Base-by-base conservation (phyloP, 2,888 invertebrate genomes). In the Caradrina kadenii region DNA sequence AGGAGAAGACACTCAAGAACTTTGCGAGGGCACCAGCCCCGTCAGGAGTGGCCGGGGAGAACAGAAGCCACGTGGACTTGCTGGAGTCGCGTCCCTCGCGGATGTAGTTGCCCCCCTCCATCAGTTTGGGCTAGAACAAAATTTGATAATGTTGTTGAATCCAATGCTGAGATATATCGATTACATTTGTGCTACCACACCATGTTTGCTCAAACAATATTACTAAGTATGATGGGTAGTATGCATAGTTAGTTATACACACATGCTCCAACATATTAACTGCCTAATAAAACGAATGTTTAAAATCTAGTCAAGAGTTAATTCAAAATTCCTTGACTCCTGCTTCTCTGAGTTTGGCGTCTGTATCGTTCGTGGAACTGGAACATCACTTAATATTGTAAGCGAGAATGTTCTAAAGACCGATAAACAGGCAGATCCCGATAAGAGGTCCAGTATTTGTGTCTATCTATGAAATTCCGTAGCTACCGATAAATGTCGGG, bases 11-110 rank as follows among this genome's bases (percentile, higher is more conserved):
- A 89, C 98, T 97, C 72, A 99, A 96, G 69, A 98, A 98, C 87
- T 97, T 97, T 1, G 99, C 99, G 63, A 99, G 95, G 2, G 98
- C 97, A 2, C 99, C 99, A 2, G 98, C 97, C 88, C 98, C 97
- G 82, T 98, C 97, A 0, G 93, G 94, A 72, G 98, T 97, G 65
- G 97, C 97, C 0, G 99, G 98, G 0, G 99, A 98, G 93, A 99
- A 99, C 42, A 99, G 97, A 31, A 99, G 93, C 90, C 98, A 98
- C 0, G 98, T 98, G 69, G 97, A 98, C 89, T 97, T 97, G 69
- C 96, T 96, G 0, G 97, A 97, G 86, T 98, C 98, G 13, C 96
- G 96, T 1, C 97, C 98, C 89, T 98, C 98, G 85, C 97, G 97
- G 74, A 98, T 98, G 92, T 98, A 98, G 87, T 98, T 98, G 26